These are phyloP conservation scores for Cydia pomonella DNA, from an alignment of 1,140 invertebrate species.

Conservation along the genomic window DNA sequence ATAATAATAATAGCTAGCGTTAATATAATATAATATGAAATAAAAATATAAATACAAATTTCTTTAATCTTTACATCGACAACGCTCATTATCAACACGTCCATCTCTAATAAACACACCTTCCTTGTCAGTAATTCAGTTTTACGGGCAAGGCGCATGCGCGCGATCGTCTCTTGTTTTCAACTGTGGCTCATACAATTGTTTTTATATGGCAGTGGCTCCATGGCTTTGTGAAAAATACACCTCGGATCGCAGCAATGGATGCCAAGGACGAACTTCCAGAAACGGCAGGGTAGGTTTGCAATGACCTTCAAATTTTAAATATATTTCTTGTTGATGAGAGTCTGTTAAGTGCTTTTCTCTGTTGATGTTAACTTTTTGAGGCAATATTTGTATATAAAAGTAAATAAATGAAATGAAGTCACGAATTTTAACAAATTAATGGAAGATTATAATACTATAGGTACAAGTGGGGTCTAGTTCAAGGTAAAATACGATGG, in stretches of 20 bases:
- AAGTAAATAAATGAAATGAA: neutral
- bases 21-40: slow-evolving; percentile 8
- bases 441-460: neutral
- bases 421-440: neutral
- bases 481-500: slow-evolving; percentile 5
- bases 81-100: slow-evolving; percentile 18
- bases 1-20: too few relatives aligned
- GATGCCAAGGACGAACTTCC: slow-evolving; percentile 50
- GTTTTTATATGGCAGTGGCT: slow-evolving; percentile 75
- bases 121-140: slow-evolving; percentile 63
- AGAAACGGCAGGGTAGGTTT: slow-evolving; percentile 65
- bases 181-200: slow-evolving; percentile 45
- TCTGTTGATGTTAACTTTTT: neutral
- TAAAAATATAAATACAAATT: slow-evolving; percentile 41
- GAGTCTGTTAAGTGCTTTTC: neutral
- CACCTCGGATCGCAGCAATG: slow-evolving; percentile 58
- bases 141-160: slow-evolving; percentile 66
- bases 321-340: neutral
- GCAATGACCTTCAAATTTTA: slow-evolving; percentile 12
- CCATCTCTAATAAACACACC: slow-evolving; percentile 58
- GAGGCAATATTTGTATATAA: neutral
- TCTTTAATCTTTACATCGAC: slow-evolving; percentile 11
- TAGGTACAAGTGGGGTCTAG: neutral
- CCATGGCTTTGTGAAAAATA: slow-evolving; percentile 66
- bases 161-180: slow-evolving; percentile 63